Evolutionary conservation across 1,140 invertebrate genomes (phyloP).

Genomic region (Cydia splendana): DNA sequence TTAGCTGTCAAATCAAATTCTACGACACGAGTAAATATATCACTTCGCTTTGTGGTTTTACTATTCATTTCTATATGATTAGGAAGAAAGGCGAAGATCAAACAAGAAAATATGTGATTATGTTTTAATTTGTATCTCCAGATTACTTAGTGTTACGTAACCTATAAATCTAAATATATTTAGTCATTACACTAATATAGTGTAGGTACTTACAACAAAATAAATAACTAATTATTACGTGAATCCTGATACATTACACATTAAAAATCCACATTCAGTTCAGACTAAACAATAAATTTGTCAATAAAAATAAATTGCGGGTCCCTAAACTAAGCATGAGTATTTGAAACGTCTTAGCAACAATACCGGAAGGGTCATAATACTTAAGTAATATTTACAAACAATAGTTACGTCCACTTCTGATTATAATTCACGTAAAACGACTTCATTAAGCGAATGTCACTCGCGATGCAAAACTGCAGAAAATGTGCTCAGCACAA

Average conservation of each 20-base stretch:
- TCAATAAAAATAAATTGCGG: constrained; percentile 48
- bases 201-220: constrained; percentile 61
- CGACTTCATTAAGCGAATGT: constrained; percentile 37
- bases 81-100: constrained; percentile 35
- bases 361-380: constrained; percentile 54
- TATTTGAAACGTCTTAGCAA: constrained; percentile 62
- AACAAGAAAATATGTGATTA: constrained; percentile 57
- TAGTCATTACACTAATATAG: constrained; percentile 78
- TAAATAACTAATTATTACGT: constrained; percentile 43
- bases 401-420: constrained; percentile 37
- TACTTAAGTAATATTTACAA: constrained; percentile 65
- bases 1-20: too few relatives aligned
- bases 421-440: constrained; percentile 37
- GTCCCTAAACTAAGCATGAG: constrained; percentile 54
- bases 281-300: constrained; percentile 36
- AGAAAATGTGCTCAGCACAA: constrained; percentile 43
- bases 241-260: background rate
- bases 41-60: background rate
- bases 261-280: constrained; percentile 21
- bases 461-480: constrained; percentile 32
- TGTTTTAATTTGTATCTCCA: constrained; percentile 75
- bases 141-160: constrained; percentile 57
- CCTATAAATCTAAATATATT: constrained; percentile 51
- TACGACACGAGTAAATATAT: background rate
- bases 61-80: constrained; percentile 38